phyloP scores from a whole-genome alignment of 2,797 vertebrate genomes.

The Lagorchestes hirsutus region DNA sequence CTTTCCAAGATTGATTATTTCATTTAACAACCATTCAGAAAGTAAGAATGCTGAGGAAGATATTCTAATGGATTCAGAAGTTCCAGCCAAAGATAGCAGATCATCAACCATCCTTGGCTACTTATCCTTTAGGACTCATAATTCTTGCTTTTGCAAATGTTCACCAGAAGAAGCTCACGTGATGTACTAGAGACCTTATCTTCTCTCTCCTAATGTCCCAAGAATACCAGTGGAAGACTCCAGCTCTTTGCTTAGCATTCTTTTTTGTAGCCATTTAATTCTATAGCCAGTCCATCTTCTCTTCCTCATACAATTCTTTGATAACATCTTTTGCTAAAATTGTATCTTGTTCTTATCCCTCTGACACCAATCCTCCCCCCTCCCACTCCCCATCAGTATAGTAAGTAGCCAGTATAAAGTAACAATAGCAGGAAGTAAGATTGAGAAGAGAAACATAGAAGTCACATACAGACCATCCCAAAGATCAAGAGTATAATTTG shows the following conservation, averaged over 20 bases:
- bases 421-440: too few relatives aligned
- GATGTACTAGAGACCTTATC: neutral
- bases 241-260: neutral
- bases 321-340: too few relatives aligned
- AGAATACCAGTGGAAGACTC: neutral
- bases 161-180: neutral
- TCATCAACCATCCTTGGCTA: neutral
- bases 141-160: neutral
- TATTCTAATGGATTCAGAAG: neutral
- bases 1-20: neutral
- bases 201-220: neutral
- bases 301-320: too few relatives aligned
- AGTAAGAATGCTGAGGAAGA: neutral
- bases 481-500: too few relatives aligned
- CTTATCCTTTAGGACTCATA: neutral
- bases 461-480: too few relatives aligned
- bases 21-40: neutral
- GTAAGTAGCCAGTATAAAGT: too few relatives aligned
- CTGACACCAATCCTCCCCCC: too few relatives aligned
- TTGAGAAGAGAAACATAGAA: too few relatives aligned
- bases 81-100: neutral
- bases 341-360: too few relatives aligned
- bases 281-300: too few relatives aligned
- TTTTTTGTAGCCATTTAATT: neutral
- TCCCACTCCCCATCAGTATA: too few relatives aligned